Evolutionary conservation across 2,797 vertebrate genomes (phyloP).

Genomic region (Arrhamphus sclerolepis): DNA sequence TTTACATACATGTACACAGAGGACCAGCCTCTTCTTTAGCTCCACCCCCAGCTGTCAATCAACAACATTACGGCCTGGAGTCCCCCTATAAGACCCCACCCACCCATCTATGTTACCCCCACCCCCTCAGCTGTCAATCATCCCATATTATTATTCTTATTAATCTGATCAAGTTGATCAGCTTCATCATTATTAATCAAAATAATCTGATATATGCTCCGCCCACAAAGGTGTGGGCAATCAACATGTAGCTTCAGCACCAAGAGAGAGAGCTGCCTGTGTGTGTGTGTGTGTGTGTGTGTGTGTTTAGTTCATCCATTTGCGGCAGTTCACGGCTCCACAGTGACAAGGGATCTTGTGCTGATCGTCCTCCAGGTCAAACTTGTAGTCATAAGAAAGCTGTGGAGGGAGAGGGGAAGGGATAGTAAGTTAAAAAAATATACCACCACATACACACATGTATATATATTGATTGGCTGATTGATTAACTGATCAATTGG

Average conservation of each 20-base stretch:
- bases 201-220: conserved; percentile 32
- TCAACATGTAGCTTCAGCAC: conserved; percentile 35
- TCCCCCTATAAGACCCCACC: conserved; percentile 1
- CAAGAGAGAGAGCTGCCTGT: conserved; percentile 25
- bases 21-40: conserved; percentile 91
- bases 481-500: background rate
- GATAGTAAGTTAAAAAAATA: background rate
- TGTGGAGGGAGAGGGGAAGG: background rate
- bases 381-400: conserved; percentile 98
- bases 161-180: conserved; percentile 21
- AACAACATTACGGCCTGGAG: background rate
- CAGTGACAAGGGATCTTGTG: conserved; percentile 99
- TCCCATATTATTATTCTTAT: conserved; percentile 13
- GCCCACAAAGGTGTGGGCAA: conserved; percentile 17
- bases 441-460: background rate
- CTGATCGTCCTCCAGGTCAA: conserved; percentile 98
- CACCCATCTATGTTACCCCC: conserved; percentile 3
- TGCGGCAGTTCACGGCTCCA: conserved; percentile 96
- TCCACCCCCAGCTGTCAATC: conserved; percentile 77
- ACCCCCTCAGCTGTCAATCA: conserved; percentile 14
- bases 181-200: conserved; percentile 23
- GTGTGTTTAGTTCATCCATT: conserved; percentile 92
- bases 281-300: conserved; percentile 25
- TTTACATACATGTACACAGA: conserved; percentile 80
- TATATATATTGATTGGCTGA: background rate